A percentile compares a stretch with the other conserved stretches of the same genome.
These are phyloP conservation scores for Brenthis hecate DNA, from an alignment of 2,888 invertebrate genomes.

Conservation along the genomic window DNA sequence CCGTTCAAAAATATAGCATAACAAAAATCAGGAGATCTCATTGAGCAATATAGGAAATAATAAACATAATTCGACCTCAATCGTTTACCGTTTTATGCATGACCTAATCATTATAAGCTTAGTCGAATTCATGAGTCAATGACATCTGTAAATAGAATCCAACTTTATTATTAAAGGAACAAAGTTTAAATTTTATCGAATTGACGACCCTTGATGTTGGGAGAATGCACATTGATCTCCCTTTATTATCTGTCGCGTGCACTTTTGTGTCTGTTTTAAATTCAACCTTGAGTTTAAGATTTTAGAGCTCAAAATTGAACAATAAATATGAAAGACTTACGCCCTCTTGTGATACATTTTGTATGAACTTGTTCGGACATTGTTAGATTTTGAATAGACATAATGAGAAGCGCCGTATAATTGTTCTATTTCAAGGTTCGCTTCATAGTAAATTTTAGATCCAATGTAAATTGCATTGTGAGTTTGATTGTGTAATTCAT, in stretches of 20 bases:
- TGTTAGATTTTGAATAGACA: conserved; percentile 44
- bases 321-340: not conserved
- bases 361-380: conserved; percentile 43
- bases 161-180: conserved; percentile 33
- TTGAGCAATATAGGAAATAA: conserved; percentile 39
- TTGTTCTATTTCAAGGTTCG: conserved; percentile 33
- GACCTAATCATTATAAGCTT: conserved; percentile 43
- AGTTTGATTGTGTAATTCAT: not conserved
- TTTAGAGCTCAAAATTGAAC: conserved; percentile 21
- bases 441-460: conserved; percentile 13
- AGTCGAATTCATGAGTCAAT: conserved; percentile 38
- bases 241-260: conserved; percentile 35
- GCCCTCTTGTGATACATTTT: conserved; percentile 18
- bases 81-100: conserved; percentile 41
- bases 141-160: conserved; percentile 25
- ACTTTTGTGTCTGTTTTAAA: conserved; percentile 3
- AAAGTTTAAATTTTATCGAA: conserved; percentile 46
- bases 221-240: conserved; percentile 48
- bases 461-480: too few relatives aligned
- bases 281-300: not conserved
- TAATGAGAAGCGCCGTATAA: conserved; percentile 42
- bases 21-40: conserved; percentile 4
- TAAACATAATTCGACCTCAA: conserved; percentile 35
- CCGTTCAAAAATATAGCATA: not conserved
- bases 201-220: conserved; percentile 40